phyloP scores from a whole-genome alignment of 2,113 vertebrate species.

The Numenius arquata region DNA sequence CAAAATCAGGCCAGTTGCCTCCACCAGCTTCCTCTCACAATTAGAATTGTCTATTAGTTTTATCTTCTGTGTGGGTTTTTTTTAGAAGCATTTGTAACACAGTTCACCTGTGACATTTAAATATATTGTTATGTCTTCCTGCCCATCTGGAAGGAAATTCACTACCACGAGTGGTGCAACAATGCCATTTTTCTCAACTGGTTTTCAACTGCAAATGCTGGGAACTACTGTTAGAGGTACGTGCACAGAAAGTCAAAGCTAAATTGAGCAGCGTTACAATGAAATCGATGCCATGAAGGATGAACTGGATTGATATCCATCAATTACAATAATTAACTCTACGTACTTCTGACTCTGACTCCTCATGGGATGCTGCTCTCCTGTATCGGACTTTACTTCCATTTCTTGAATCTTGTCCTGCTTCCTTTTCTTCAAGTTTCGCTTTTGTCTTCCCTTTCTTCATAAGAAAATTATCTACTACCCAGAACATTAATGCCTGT shows the following conservation, averaged over 20 bases:
- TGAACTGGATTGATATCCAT: background rate
- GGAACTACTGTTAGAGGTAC: background rate
- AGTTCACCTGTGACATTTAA: background rate
- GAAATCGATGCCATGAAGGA: background rate
- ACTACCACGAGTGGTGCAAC: background rate
- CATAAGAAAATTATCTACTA: constrained; percentile 99
- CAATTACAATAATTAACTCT: background rate
- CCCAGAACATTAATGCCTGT: constrained; percentile 98
- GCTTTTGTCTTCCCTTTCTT: constrained; percentile 99
- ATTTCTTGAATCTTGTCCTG: constrained; percentile 85
- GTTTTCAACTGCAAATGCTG: background rate
- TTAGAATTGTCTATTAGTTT: background rate
- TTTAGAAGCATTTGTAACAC: background rate
- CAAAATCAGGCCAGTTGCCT: background rate
- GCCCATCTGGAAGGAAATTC: background rate
- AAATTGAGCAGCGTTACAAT: background rate
- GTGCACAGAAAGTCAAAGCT: background rate
- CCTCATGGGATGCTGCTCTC: constrained; percentile 93
- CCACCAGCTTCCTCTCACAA: background rate
- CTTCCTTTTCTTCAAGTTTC: constrained; percentile 92
- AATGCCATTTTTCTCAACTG: background rate
- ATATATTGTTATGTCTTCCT: background rate
- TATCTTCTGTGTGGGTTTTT: background rate
- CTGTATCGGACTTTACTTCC: constrained; percentile 94
- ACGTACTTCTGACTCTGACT: constrained; percentile 95